These are phyloP conservation scores for Callipepla squamata DNA, from an alignment of 2,113 vertebrate genomes.

Conservation along the genomic window DNA sequence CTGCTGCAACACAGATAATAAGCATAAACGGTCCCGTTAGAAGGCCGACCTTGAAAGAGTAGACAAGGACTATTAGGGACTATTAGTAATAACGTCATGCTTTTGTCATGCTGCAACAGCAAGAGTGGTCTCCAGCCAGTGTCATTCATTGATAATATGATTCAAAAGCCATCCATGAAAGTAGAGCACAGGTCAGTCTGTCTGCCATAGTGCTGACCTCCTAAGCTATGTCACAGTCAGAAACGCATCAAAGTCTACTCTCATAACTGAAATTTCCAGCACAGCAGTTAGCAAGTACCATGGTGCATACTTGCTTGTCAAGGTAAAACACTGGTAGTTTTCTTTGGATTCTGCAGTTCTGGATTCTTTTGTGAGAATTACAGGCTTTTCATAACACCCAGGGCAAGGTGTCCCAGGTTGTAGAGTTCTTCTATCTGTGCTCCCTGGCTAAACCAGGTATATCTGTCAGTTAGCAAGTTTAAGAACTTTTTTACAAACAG, in stretches of 20 bases:
- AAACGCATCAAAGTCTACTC: background rate
- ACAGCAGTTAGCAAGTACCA: background rate
- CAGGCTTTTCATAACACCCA: background rate
- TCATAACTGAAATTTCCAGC: background rate
- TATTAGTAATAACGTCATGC: background rate
- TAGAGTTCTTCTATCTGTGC: background rate
- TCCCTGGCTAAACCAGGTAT: background rate
- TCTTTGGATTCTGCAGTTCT: background rate
- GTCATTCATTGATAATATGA: background rate
- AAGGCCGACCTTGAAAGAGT: background rate
- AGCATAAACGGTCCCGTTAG: background rate
- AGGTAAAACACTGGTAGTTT: background rate
- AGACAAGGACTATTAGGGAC: background rate
- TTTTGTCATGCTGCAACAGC: background rate
- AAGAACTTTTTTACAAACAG: background rate
- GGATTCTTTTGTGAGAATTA: background rate
- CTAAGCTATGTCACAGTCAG: background rate
- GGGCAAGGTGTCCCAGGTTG: background rate
- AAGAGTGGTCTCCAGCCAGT: background rate
- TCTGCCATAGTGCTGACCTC: background rate
- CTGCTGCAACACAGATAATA: conserved; percentile 59
- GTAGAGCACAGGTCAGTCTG: background rate
- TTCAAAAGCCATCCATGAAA: background rate
- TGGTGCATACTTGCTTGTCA: background rate
- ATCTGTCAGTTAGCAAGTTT: background rate